Percentiles rank a stretch among this genome's conserved stretches.
These are phyloP conservation scores for Caenorhabditis virilis DNA, from an alignment of 2,888 invertebrate genomes.

Conservation along the genomic window DNA sequence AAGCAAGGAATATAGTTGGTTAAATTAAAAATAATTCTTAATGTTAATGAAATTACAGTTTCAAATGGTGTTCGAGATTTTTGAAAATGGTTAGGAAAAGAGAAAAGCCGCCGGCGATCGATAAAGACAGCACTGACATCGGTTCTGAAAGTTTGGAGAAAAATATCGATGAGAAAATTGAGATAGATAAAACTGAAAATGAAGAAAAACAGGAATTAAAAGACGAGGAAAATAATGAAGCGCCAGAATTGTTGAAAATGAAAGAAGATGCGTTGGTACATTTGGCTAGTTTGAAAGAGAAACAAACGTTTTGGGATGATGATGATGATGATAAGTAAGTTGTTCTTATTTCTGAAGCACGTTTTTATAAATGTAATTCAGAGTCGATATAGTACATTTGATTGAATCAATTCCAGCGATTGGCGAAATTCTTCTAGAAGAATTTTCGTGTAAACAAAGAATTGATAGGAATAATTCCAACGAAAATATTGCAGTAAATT, in stretches of 20 bases:
- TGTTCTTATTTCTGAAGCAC: no score
- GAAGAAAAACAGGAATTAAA: constrained; percentile 6
- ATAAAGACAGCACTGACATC: background rate
- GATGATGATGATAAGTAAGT: constrained; percentile 1
- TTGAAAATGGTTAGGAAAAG: background rate
- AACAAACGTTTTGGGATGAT: constrained; percentile 15
- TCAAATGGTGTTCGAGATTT: background rate
- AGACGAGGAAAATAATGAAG: constrained; percentile 1
- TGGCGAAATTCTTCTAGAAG: constrained; percentile 20
- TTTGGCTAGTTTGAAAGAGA: constrained; percentile 16
- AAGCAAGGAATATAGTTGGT: constrained; percentile 12
- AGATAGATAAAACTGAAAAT: background rate
- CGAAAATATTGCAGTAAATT: constrained; percentile 14
- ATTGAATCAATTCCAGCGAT: constrained; percentile 20
- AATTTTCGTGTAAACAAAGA: constrained; percentile 13
- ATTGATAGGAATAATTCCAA: constrained; percentile 12
- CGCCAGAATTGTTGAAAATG: background rate
- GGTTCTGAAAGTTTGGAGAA: constrained; percentile 9
- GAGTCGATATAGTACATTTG: no score
- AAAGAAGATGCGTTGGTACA: background rate
- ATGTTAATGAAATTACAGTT: background rate
- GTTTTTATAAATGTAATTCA: no score
- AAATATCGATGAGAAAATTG: background rate
- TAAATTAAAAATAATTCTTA: background rate
- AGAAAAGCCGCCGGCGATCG: background rate